Evolutionary conservation across 2,797 vertebrate species (phyloP).

Genomic region (Pogoniulus pusillus): DNA sequence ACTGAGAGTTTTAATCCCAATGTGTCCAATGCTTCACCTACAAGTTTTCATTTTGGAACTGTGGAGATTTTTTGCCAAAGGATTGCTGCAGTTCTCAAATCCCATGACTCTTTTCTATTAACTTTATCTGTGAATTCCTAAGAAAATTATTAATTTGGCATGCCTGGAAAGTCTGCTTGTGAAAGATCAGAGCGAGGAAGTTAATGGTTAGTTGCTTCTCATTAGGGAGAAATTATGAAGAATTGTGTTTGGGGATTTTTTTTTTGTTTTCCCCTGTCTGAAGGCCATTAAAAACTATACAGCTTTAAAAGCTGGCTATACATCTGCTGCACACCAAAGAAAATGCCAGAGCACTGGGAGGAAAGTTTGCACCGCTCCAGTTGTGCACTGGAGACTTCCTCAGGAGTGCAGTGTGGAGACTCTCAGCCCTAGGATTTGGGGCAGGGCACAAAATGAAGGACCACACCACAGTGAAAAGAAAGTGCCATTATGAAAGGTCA

Average conservation of each 20-base stretch:
- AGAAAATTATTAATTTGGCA: background rate
- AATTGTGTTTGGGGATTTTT: background rate
- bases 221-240: slow-evolving; percentile 10
- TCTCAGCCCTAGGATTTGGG: background rate
- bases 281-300: background rate
- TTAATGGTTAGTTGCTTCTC: slow-evolving; percentile 18
- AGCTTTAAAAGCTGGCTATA: background rate
- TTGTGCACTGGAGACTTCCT: accelerated
- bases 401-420: background rate
- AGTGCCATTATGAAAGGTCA: background rate
- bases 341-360: background rate
- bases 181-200: background rate
- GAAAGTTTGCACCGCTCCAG: background rate
- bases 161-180: background rate
- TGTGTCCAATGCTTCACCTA: background rate
- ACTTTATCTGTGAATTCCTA: background rate
- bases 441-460: background rate
- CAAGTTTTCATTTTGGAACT: background rate
- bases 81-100: background rate
- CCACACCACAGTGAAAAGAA: background rate
- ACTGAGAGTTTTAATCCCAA: background rate
- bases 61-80: background rate
- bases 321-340: background rate
- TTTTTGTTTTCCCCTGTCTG: background rate
- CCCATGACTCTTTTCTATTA: background rate